phyloP scores from a whole-genome alignment of 1,140 invertebrate species.

The Atta colombica region DNA sequence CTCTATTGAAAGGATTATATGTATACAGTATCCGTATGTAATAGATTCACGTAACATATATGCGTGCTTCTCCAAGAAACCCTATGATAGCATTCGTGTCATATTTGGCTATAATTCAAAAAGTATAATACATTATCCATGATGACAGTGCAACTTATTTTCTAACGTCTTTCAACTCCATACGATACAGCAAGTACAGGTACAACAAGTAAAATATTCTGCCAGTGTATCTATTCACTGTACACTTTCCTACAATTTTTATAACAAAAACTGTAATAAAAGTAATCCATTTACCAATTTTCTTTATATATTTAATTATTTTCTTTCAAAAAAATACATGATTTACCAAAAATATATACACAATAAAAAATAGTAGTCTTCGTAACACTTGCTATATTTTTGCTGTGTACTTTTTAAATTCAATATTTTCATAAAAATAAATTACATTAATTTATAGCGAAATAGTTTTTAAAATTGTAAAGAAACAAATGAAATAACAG shows the following conservation, averaged over 20 bases:
- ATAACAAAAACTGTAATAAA: not conserved
- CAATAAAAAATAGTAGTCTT: not conserved
- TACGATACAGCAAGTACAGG: not conserved
- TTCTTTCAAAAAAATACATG: not conserved
- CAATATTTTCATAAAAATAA: not conserved
- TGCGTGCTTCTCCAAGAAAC: not conserved
- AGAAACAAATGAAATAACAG: not conserved
- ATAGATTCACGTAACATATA: not conserved
- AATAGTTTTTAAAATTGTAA: not conserved
- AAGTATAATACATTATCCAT: constrained; percentile 20
- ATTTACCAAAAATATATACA: constrained; percentile 9
- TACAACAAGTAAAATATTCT: constrained; percentile 13
- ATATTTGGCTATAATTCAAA: constrained; percentile 7
- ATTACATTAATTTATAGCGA: not conserved
- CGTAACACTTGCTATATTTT: not conserved
- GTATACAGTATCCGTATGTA: not conserved
- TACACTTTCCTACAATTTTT: not conserved
- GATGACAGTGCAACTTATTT: constrained; percentile 20
- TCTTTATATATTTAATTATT: not conserved
- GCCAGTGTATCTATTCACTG: not conserved
- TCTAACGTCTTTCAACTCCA: not conserved
- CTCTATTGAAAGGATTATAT: not conserved
- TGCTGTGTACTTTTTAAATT: not conserved
- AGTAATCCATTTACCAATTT: not conserved
- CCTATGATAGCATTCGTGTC: constrained; percentile 3